phyloP scores from a whole-genome alignment of 2,113 vertebrate species.

The Myiozetetes cayanensis region DNA sequence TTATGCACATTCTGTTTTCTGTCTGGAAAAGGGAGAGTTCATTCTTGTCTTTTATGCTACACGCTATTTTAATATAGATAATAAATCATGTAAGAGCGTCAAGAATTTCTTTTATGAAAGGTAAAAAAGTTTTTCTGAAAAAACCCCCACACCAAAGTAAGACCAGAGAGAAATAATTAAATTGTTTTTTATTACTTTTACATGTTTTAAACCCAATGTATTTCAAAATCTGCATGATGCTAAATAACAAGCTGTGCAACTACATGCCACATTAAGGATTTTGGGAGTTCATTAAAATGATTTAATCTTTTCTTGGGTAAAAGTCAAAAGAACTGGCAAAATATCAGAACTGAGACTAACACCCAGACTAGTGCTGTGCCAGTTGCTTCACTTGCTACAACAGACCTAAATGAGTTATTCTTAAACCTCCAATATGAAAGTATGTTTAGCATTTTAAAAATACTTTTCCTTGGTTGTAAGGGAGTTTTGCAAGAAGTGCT shows the following conservation, averaged over 20 bases:
- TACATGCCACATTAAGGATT: background rate
- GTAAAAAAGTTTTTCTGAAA: background rate
- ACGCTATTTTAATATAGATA: background rate
- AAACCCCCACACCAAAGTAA: background rate
- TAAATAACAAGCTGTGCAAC: background rate
- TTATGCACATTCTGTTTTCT: background rate
- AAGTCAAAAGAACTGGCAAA: constrained; percentile 22
- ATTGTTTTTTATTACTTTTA: background rate
- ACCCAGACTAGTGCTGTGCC: background rate
- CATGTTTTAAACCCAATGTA: background rate
- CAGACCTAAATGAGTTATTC: constrained; percentile 18
- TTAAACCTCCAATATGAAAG: background rate
- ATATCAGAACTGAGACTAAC: constrained; percentile 6
- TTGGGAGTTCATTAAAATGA: background rate
- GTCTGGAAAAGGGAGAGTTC: background rate
- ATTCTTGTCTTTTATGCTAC: background rate
- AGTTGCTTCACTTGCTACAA: constrained; percentile 17
- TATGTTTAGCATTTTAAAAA: constrained; percentile 34
- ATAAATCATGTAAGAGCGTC: background rate
- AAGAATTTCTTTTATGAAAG: background rate
- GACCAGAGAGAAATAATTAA: background rate
- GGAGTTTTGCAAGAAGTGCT: background rate
- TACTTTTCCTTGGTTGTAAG: background rate
- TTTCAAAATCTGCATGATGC: background rate
- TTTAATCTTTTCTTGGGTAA: constrained; percentile 26